Base-by-base conservation (phyloP, 2,888 invertebrate species). In the Hypselothyrea guttata region DNA sequence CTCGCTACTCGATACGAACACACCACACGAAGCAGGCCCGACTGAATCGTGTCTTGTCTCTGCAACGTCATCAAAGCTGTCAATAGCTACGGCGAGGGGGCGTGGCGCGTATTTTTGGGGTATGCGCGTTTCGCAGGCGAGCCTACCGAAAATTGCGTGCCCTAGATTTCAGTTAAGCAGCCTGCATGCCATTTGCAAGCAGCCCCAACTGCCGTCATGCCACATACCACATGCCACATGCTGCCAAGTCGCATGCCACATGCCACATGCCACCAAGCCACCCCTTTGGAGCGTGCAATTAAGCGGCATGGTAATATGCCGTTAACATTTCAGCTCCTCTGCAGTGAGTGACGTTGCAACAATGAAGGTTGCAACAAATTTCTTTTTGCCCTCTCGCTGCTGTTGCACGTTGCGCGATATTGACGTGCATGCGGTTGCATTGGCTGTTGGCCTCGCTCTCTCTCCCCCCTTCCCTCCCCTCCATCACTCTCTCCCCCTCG, bases 11-110 rank as follows among this genome's bases (percentile, higher is more conserved):
- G 49, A 31, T 16, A n/a, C 38, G 15, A 46, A 34, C 12, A 13
- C n/a, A 7, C 41, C n/a, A 12, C 11, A n/a, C 22, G n/a, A 49
- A 30, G 15, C 41, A 44, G 49, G 54, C 8, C 7, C 30, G 35
- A 38, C 16, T 41, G 56, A 37, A 63, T 28, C 35, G 49, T 55
- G 22, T 49, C 63, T n/a, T n/a, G 11, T 55, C 37, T 49, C 48
- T 46, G 59, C 57, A 30, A 70, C 69, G 69, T 70, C 69, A 70
- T 66, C 72, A 52, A 61, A 30, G 46, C 22, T 9, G 7, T 12
- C 34, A 46, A 15, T 15, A 11, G 5, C 18, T 12, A 7, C 0
- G 34, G 3, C 3, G 22, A 8, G 37, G 1, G 16, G 8, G 40
- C 1, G 4, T n/a, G 12, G 15, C 7, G 11, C 8, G 35, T n/a